Evolutionary conservation across 2,113 vertebrate genomes (phyloP).

Genomic region (Rhabdomys dilectus): DNA sequence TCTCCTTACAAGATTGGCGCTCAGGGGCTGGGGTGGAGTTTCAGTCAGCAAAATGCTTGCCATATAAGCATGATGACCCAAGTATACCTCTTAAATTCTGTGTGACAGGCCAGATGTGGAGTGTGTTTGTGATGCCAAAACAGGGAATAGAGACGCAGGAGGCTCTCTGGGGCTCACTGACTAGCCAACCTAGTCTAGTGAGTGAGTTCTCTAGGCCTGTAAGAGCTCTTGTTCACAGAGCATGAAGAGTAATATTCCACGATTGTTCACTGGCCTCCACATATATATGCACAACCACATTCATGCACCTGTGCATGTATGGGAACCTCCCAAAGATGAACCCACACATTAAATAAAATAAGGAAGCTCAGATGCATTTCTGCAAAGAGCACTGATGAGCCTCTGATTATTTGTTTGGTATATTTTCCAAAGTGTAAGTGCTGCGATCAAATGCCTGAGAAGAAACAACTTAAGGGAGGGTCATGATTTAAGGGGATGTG

Average conservation of each 20-base stretch:
- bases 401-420: not conserved
- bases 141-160: not conserved
- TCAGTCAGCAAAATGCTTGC: not conserved
- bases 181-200: not conserved
- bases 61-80: not conserved
- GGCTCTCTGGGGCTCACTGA: not conserved
- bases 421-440: not conserved
- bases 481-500: too few relatives aligned
- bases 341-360: not conserved
- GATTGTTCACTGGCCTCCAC: not conserved
- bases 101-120: too few relatives aligned
- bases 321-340: not conserved
- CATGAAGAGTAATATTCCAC: not conserved
- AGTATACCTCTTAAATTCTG: not conserved
- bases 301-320: not conserved
- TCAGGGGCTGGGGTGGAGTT: too few relatives aligned
- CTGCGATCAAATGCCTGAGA: not conserved
- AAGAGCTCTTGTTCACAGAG: not conserved
- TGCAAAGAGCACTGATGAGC: not conserved
- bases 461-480: not conserved
- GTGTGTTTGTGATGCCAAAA: not conserved
- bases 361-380: not conserved
- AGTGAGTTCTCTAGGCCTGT: not conserved
- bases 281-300: not conserved
- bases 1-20: not conserved